Base-by-base conservation (phyloP, 2,888 invertebrate genomes). In the Athalia circularis region DNA sequence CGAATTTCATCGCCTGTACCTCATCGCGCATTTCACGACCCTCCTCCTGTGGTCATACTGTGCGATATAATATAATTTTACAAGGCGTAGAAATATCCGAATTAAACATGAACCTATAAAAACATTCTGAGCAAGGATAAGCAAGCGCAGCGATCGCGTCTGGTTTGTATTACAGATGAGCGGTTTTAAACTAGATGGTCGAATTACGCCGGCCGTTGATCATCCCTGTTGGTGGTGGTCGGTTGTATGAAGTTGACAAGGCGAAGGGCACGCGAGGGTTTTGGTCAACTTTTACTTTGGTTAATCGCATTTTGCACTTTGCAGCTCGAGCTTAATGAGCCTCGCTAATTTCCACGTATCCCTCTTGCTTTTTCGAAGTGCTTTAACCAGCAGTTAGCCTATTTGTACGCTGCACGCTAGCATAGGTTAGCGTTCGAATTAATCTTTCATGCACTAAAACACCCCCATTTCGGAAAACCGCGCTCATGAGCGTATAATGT, bases 271-370 rank as follows among this genome's bases (percentile, higher is more conserved):
- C 43, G 9, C 9, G 68, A 29, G 29, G 29, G 29, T 29, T 54
- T 68, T 29, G 52, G 68, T 52, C 68, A 68, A 68, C 50, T 68
- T 54, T 68, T 43, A 68, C 52, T 54, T 54, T 52, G 52, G 52
- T 43, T 68, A 68, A 68, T 68, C 68, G 54, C 68, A 43, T 68
- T 68, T 68, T 68, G 68, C 68, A 68, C 68, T 68, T 68, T 68
- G 54, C 11, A 68, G 29, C 54, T 54, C 5, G 11, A 54, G 68
- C 68, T 68, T 29, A 68, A 68, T 54, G 68, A 68, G 54, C 52
- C 29, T 52, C 7, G 68, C 52, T 68, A 68, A 54, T 68, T 68
- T 68, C 68, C 15, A 54, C 13, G 68, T 68, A 52, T 29, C 68
- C 68, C 52, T n/a, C 6, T 50, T 29, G 54, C 52, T 68, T 68